Base-by-base conservation (phyloP, 2,113 vertebrate species). In the Myiopsitta monachus region DNA sequence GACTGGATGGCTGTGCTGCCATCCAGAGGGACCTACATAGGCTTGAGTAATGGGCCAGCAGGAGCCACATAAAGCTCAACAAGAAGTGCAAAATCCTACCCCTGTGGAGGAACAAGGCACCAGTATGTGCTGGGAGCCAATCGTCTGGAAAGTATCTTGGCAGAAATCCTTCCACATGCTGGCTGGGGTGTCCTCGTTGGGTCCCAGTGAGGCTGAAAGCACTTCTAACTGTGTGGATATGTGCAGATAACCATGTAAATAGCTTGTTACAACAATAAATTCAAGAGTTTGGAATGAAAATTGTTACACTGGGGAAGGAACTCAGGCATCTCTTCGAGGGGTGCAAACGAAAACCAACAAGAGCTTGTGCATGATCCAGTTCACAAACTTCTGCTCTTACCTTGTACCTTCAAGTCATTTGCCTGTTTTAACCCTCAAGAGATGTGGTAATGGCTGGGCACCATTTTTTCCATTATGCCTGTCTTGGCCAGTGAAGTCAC, bases 161-260 rank as follows among this genome's bases (percentile, higher is more conserved):
- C 54, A 88, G 49, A 82, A 92, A 46, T 46, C 57, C 52, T 81
- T 85, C 43, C 47, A 46, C 26, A 8, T 7, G 43, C 54, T 1
- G 0, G 17, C n/a, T 52, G 38, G 33, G 12, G 11, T 57, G 23
- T n/a, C 30, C 49, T 84, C 1, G 1, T 28, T 9, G 43, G 18
- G 30, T 59, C 16, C 38, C 12, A 6, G 44, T 3, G 30, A 72
- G 41, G 18, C 69, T 83, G 41, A 62, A 39, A 41, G 9, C 57
- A 80, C 46, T 27, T 87, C 63, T 80, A 14, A 7, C 62, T 63
- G 51, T 4, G 1, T 55, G 38, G 14, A 24, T 63, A 18, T 59
- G 24, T 36, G 47, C 52, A 67, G 49, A 74, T 55, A 67, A 55
- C 49, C 0, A 0, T 1, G 6, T 27, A 38, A 47, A 43, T 46